These are phyloP conservation scores for Trichogramma evanescens DNA, from an alignment of 2,888 invertebrate genomes.

Conservation along the genomic window DNA sequence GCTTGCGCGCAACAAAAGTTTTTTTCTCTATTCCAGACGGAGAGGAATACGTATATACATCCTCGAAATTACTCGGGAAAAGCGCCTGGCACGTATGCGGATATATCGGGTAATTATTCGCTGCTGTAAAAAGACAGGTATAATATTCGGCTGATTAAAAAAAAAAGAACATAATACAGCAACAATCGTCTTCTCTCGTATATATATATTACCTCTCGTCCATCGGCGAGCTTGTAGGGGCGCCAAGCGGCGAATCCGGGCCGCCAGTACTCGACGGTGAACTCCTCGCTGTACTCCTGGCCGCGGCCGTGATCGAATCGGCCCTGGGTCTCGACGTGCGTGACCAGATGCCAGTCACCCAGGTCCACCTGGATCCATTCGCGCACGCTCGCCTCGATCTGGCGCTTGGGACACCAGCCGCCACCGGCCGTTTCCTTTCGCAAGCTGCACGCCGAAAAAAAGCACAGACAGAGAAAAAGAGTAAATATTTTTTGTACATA, in stretches of 20 bases:
- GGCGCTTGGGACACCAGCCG: conserved; percentile 70
- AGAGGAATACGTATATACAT: no score
- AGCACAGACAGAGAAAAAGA: neutral
- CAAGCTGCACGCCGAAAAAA: conserved; percentile 50
- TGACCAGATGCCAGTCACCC: conserved; percentile 56
- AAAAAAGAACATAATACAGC: no score
- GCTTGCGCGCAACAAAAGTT: no score
- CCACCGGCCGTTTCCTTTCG: conserved; percentile 65
- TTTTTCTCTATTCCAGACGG: no score
- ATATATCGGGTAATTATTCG: no score
- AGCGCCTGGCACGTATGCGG: no score
- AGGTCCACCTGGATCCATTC: conserved; percentile 66
- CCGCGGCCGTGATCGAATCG: conserved; percentile 68
- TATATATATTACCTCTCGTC: conserved; percentile 53
- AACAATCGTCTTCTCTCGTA: no score
- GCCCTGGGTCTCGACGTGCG: conserved; percentile 71
- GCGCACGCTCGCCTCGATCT: conserved; percentile 57
- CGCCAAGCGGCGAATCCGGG: conserved; percentile 58
- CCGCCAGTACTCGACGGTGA: conserved; percentile 63
- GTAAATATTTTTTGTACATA: neutral
- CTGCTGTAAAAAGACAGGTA: no score
- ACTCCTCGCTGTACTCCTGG: conserved; percentile 67
- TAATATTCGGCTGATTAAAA: no score
- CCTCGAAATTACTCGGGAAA: no score
- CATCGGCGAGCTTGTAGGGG: conserved; percentile 60